Evolutionary conservation across 2,888 invertebrate species (phyloP), one percentile per base, ranked within the genome.

Genomic region (Orthosia cruda): DNA sequence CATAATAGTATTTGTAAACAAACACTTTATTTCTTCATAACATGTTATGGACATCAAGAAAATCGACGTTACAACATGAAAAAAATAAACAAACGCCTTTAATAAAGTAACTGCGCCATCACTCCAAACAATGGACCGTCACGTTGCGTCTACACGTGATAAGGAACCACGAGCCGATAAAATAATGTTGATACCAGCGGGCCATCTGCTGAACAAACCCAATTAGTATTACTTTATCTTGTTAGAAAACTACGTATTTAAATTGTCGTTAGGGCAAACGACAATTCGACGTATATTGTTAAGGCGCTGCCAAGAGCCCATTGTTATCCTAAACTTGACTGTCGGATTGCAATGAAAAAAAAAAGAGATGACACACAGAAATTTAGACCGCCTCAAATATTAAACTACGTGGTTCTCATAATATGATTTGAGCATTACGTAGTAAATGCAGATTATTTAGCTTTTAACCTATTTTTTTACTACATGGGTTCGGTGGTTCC

Each of bases 81-180:
- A 61, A 54, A 70, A 26, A 52, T 18, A 67, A 47, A 81, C 72
- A 52, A 58, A 62, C 68, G 16, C 63, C 23, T 61, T 4, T 65
- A 76, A 59, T 72, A 40, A 63, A 62, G 23, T 71, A 32, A 71
- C 75, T 74, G 64, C 81, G 81, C 61, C 70, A 84, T 67, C 52
- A 15, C 32, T 49, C 26, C 20, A 75, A 70, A 75, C 85, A 72
- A 71, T 61, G 47, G 47, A 7, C 47, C 7, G 71, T 89, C 90
- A 90, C 90, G 90, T 90, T 89, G 77, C 20, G 0, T 47, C 40
- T 40, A 77, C 87, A 90, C 89, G 91, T 91, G 91, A 86, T 71
- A 63, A 77, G 75, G 65, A 67, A 70, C 63, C 74, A 77, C 73
- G 66, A 66, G 62, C 64, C 74, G 52, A n/a, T 62, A 68, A 68